A percentile compares a stretch with the other conserved stretches of the same genome.
phyloP scores from a whole-genome alignment of 2,113 vertebrate genomes.

The Spermophilus dauricus region DNA sequence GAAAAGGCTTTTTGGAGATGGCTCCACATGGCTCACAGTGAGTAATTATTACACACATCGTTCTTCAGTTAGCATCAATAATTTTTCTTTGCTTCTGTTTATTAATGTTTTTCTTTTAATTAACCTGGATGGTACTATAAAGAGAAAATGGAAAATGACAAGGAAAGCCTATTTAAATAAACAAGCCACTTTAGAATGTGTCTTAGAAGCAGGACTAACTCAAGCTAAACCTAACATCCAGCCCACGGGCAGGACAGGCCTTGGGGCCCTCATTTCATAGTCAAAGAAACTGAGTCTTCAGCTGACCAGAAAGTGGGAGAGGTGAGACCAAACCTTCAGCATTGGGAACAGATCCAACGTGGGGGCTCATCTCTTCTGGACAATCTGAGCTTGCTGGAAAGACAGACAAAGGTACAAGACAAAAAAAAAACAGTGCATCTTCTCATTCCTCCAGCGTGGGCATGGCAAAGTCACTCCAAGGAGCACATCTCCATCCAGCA shows the following conservation, averaged over 20 bases:
- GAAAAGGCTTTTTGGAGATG: no score
- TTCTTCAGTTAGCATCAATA: neutral
- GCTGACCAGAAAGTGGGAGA: neutral
- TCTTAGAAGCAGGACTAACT: neutral
- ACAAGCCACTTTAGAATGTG: slow-evolving; percentile 4
- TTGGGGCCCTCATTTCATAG: neutral
- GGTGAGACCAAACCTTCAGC: neutral
- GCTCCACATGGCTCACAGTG: neutral
- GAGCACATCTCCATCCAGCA: slow-evolving; percentile 69
- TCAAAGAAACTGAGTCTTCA: slow-evolving; percentile 54
- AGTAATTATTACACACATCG: neutral
- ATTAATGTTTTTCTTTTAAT: slow-evolving; percentile 25
- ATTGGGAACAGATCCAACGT: neutral
- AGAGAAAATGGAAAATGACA: slow-evolving; percentile 43
- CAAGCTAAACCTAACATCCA: neutral
- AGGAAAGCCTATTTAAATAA: slow-evolving; percentile 50
- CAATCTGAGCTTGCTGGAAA: slow-evolving; percentile 82
- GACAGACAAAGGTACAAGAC: neutral
- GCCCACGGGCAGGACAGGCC: neutral
- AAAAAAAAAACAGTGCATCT: slow-evolving; percentile 38
- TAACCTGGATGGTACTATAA: neutral
- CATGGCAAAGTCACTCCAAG: slow-evolving; percentile 65
- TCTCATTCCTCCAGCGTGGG: slow-evolving; percentile 68
- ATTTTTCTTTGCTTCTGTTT: slow-evolving; percentile 36
- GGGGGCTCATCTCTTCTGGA: slow-evolving; percentile 33